Evolutionary conservation across 2,113 vertebrate species (phyloP).

Genomic region (Galbula dea): DNA sequence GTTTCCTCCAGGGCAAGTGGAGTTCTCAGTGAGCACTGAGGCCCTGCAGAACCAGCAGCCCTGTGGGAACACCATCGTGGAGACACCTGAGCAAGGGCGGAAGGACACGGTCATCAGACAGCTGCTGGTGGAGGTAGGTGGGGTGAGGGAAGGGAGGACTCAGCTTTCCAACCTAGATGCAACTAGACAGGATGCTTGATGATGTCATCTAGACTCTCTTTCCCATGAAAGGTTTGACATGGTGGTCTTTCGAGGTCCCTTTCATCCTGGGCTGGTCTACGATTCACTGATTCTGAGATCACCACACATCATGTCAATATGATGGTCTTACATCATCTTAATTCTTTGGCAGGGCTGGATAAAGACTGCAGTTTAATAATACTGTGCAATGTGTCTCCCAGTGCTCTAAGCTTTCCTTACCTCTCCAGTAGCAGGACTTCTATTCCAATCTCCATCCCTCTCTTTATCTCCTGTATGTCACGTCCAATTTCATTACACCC

Average conservation of each 20-base stretch:
- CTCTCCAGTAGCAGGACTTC: neutral
- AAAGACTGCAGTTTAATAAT: neutral
- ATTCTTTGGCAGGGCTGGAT: neutral
- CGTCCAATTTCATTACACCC: neutral
- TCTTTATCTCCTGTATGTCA: neutral
- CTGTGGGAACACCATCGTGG: slow-evolving; percentile 56
- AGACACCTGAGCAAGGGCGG: slow-evolving; percentile 74
- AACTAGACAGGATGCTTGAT: neutral
- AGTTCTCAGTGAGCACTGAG: slow-evolving; percentile 53
- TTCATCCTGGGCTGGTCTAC: neutral
- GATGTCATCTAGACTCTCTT: neutral
- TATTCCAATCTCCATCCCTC: neutral
- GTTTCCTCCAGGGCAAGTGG: slow-evolving; percentile 53
- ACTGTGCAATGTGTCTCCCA: neutral
- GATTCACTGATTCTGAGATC: neutral
- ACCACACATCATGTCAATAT: rapidly evolving
- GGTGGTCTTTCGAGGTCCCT: neutral
- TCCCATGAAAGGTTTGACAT: neutral
- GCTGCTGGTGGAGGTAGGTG: slow-evolving; percentile 79
- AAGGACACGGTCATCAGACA: slow-evolving; percentile 75
- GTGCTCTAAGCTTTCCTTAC: neutral
- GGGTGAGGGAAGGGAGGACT: neutral
- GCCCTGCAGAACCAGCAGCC: slow-evolving; percentile 25
- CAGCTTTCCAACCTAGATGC: neutral
- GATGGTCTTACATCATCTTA: neutral